Evolutionary conservation across 2,888 invertebrate genomes (phyloP).

Genomic region (Trissoscelio sp.): DNA sequence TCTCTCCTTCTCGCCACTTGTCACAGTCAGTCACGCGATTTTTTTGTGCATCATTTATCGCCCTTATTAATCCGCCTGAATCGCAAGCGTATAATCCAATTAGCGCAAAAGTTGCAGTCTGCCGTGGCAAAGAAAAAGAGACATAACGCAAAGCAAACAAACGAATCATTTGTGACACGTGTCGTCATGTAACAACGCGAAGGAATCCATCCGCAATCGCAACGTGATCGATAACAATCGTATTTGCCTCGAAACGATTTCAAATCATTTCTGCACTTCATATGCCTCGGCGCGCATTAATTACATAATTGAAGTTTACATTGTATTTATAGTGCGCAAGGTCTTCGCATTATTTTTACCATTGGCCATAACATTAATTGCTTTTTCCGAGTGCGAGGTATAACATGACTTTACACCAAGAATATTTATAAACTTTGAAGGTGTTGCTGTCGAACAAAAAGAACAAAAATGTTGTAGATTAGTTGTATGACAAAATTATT

Average conservation of each 20-base stretch:
- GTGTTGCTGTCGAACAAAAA: neutral
- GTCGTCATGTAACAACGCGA: slow-evolving; percentile 21
- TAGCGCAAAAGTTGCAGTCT: too few species aligned
- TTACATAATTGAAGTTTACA: slow-evolving; percentile 51
- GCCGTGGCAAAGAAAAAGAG: too few species aligned
- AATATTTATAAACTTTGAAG: slow-evolving; percentile 21
- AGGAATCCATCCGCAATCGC: slow-evolving; percentile 22
- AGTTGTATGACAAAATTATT: too few species aligned
- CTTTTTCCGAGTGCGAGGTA: slow-evolving; percentile 9
- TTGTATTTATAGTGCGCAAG: slow-evolving; percentile 58
- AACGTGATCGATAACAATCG: slow-evolving; percentile 44
- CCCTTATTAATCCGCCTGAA: slow-evolving; percentile 30
- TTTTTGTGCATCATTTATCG: slow-evolving; percentile 40
- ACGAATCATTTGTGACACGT: slow-evolving; percentile 37
- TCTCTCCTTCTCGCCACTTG: slow-evolving; percentile 18
- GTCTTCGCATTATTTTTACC: slow-evolving; percentile 52
- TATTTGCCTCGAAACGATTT: slow-evolving; percentile 31
- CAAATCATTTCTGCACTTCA: slow-evolving; percentile 23
- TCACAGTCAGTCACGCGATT: slow-evolving; percentile 39
- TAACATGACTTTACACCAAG: neutral
- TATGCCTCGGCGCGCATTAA: slow-evolving; percentile 23
- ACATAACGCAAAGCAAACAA: slow-evolving; percentile 27
- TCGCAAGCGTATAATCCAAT: too few species aligned
- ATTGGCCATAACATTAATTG: slow-evolving; percentile 50
- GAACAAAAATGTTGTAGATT: too few species aligned